Base-by-base conservation (phyloP, 1,140 invertebrate genomes). In the Matsumurasca onukii region DNA sequence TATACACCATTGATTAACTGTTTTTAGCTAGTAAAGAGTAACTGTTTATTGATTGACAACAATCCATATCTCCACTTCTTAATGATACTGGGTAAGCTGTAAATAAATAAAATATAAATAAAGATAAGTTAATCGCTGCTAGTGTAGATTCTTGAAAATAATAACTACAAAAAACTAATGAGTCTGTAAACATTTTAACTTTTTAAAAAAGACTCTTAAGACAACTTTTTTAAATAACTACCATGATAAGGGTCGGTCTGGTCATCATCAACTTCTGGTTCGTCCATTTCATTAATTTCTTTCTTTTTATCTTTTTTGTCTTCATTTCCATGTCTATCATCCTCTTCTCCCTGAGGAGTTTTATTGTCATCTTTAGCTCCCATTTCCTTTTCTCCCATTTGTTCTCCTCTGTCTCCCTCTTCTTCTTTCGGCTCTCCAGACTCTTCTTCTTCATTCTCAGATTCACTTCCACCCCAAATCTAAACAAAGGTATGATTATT, bases 401-500 rank as follows among this genome's bases (percentile, higher is more conserved):
- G 73, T 73, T 82, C 77, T 55, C 76, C 77, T 24, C 70, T 72
- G 72, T 81, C 75, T 3, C 75, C 80, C 68, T 89, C 83, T 65
- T 90, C 86, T 2, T 89, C 85, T 65, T 88, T 82, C 51, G 84
- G 77, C 13, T 83, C 81, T 49, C 87, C 79, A 24, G 87, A 80
- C 49, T 90, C 84, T 22, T 87, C 82, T 66, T 86, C 78, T 39
- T 88, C 83, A 55, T 91, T 88, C 72, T 93, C 89, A 67, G 88
- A 85, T 73, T 94, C 92, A 27, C 90, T 89, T 20, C 92, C 94
- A 95, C 92, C 94, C 95, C 95, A 98, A 75, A 97, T 89, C 85
- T 96, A 86, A 57, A 66, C 55, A 72, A 34, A 66, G 69, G 31
- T 66, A 49, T 45, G 45, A 27, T 20, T 1, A 66, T 45, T 45